phyloP scores from a whole-genome alignment of 2,888 invertebrate genomes.

The Exephanes ischioxanthus region DNA sequence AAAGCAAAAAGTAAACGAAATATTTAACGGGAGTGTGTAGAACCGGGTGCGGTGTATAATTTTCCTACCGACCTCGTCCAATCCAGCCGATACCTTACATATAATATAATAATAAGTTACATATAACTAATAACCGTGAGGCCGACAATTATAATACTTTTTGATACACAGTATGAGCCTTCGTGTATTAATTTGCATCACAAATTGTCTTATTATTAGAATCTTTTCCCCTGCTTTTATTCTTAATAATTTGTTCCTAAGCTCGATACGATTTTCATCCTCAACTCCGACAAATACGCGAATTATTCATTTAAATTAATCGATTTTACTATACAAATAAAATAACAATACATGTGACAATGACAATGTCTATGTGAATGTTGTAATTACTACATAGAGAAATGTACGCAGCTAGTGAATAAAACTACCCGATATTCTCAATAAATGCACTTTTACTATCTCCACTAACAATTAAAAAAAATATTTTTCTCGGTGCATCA shows the following conservation, averaged over 20 bases:
- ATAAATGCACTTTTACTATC: too few relatives aligned
- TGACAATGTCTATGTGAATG: too few relatives aligned
- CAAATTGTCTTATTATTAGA: background rate
- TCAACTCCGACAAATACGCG: background rate
- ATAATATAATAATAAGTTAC: constrained; percentile 28
- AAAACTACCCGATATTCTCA: too few relatives aligned
- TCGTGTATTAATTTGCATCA: background rate
- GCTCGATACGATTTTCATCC: background rate
- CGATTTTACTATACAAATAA: background rate
- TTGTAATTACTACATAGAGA: too few relatives aligned
- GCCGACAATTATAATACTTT: constrained; percentile 52
- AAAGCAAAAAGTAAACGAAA: constrained; percentile 22
- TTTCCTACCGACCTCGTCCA: constrained; percentile 40
- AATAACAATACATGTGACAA: background rate
- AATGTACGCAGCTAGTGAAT: too few relatives aligned
- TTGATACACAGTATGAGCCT: constrained; percentile 22
- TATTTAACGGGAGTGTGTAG: constrained; percentile 36
- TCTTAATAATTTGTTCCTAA: background rate
- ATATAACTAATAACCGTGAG: constrained; percentile 7
- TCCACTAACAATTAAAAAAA: background rate
- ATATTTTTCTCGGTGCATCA: background rate
- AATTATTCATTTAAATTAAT: background rate
- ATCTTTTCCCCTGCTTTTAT: too few relatives aligned
- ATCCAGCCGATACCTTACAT: constrained; percentile 26
- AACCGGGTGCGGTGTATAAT: constrained; percentile 46